Conservation (phyloP, 2,888 invertebrate species). For the Neria commutata region DNA sequence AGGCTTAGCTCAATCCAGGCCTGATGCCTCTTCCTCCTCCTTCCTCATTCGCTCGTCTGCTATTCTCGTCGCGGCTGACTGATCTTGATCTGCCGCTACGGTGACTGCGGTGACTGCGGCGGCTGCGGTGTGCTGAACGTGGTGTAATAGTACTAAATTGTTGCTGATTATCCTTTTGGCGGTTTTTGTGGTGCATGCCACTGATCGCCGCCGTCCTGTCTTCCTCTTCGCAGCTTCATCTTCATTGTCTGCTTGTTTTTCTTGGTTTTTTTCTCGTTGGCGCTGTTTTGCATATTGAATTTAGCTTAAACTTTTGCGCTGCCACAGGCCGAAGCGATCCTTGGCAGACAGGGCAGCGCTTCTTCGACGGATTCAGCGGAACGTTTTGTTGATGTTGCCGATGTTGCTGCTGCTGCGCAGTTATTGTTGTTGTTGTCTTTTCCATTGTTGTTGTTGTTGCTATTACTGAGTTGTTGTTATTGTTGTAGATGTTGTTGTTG, state of each 20-base stretch:
- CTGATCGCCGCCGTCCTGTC: no score
- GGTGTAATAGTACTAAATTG: constrained; percentile 62
- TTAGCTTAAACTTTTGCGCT: not conserved
- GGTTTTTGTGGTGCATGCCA: no score
- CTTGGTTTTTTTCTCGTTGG: constrained; percentile 7
- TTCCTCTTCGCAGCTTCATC: not conserved
- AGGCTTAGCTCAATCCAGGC: not conserved
- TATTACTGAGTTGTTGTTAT: constrained; percentile 1
- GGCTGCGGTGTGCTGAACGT: constrained; percentile 19
- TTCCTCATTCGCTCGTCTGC: not conserved
- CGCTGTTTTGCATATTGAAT: constrained; percentile 11
- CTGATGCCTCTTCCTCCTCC: not conserved
- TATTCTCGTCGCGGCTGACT: constrained; percentile 2
- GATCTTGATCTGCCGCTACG: constrained; percentile 35
- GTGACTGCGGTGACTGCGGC: constrained; percentile 23
- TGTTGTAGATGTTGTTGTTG: constrained; percentile 9
- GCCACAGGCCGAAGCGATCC: not conserved
- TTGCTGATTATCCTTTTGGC: constrained; percentile 59
- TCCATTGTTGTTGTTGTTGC: constrained; percentile 8
- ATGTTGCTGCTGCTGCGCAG: constrained; percentile 31
- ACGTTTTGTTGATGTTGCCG: not conserved
- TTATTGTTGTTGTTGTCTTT: not conserved
- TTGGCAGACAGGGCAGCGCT: not conserved
- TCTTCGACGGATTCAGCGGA: not conserved
- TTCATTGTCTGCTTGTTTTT: constrained; percentile 4